phyloP scores from a whole-genome alignment of 2,888 invertebrate genomes.

The Stramonita haemastoma region DNA sequence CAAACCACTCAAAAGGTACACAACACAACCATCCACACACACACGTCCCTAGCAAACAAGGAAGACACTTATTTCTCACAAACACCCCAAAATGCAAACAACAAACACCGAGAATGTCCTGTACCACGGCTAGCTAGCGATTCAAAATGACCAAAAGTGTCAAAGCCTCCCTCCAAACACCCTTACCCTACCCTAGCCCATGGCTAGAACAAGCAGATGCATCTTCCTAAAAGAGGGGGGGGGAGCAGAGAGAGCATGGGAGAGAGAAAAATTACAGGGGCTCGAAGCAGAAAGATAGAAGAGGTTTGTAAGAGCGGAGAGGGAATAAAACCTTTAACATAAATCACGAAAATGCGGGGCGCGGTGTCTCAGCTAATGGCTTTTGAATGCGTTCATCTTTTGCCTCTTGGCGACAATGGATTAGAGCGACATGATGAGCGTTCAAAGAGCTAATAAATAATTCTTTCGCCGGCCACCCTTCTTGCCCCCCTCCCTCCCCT shows the following conservation, averaged over 20 bases:
- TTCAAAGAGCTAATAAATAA: constrained; percentile 40
- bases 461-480: background rate
- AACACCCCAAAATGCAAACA: background rate
- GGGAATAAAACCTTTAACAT: constrained; percentile 42
- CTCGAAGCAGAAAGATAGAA: constrained; percentile 20
- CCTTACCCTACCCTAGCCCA: too few relatives aligned
- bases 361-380: constrained; percentile 41
- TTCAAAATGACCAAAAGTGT: background rate
- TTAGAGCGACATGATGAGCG: constrained; percentile 21
- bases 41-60: background rate
- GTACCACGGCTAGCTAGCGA: background rate
- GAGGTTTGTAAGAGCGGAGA: constrained; percentile 39
- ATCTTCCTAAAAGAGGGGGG: constrained; percentile 9
- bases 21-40: background rate
- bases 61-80: too few relatives aligned
- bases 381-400: constrained; percentile 44
- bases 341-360: constrained; percentile 36
- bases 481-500: background rate
- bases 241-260: constrained; percentile 12
- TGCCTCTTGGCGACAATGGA: constrained; percentile 36
- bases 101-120: background rate
- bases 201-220: constrained; percentile 25
- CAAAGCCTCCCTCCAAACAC: too few relatives aligned
- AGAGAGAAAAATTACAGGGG: constrained; percentile 30
- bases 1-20: background rate